Base-by-base conservation (phyloP, 1,140 invertebrate genomes). In the Drosophila insularis region DNA sequence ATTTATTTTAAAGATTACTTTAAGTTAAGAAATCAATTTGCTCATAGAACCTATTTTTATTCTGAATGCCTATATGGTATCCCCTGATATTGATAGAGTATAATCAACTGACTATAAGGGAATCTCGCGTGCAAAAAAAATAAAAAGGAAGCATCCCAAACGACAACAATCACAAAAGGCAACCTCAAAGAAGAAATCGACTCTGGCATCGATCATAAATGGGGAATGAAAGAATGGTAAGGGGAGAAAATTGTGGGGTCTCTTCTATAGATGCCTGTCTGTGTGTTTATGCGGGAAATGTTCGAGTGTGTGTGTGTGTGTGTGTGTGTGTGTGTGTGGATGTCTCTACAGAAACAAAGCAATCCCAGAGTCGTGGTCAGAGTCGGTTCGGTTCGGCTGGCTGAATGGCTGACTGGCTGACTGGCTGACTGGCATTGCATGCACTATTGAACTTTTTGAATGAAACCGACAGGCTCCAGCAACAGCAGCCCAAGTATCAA, bases 371-470 rank as follows among this genome's bases (percentile, higher is more conserved):
- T 81, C 60, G 67, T 71, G 62, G 66, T 27, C 61, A 56, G 43
- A 68, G 55, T 46, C 55, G 23, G 43, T 19, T 50, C 35, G 65
- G n/a, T n/a, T n/a, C n/a, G n/a, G n/a, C n/a, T n/a, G n/a, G 76
- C 68, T 65, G 65, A 68, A 1, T 11, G 32, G 32, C 27, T 27
- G 23, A 0, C 23, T 27, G 65, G 76, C 68, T 65, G 65, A 65
- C 7, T 8, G 31, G 32, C 43, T 46, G 65, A 76, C 68, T 65
- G 65, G 72, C 80, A 71, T 89, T 80, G 84, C 85, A 89, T 89
- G 84, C 84, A 89, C 84, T 89, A 89, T 89, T 89, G 84, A 89
- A 89, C 84, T 89, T 78, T 73, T 75, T 89, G 81, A 87, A 86
- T 86, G 81, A 86, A 87, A 86, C 82, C 82, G 81, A 87, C 82